Evolutionary conservation across 2,888 invertebrate genomes (phyloP).

Genomic region (Cistogaster globosa): DNA sequence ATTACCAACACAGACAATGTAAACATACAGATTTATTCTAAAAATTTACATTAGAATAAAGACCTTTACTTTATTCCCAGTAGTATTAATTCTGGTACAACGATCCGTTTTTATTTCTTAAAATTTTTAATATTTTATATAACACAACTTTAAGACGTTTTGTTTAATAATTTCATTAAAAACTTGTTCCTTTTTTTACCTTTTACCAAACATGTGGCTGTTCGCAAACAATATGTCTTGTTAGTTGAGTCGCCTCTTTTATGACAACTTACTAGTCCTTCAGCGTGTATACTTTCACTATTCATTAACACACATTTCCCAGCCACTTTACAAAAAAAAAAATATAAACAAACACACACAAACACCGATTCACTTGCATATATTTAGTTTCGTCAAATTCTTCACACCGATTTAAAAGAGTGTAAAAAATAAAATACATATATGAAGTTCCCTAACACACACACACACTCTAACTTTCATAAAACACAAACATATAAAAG

Average conservation of each 20-base stretch:
- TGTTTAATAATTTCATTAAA: too few relatives aligned
- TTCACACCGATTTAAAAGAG: conserved; percentile 25
- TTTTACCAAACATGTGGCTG: conserved; percentile 24
- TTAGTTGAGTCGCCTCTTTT: conserved; percentile 47
- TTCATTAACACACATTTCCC: conserved; percentile 57
- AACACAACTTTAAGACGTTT: too few relatives aligned
- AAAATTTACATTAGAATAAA: too few relatives aligned
- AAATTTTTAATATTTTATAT: too few relatives aligned
- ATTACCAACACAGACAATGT: too few relatives aligned
- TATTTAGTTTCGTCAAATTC: conserved; percentile 54
- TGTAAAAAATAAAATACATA: conserved; percentile 3
- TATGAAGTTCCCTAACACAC: background rate
- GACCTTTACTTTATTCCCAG: too few relatives aligned
- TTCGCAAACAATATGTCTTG: conserved; percentile 39
- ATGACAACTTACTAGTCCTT: conserved; percentile 58
- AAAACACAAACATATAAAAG: conserved; percentile 22
- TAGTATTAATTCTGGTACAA: too few relatives aligned
- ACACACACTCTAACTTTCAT: background rate
- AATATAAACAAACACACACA: background rate
- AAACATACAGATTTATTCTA: too few relatives aligned
- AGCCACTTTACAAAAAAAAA: conserved; percentile 10
- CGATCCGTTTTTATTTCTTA: too few relatives aligned
- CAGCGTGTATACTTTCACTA: conserved; percentile 53
- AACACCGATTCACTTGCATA: background rate
- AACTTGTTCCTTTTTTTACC: conserved; percentile 9